phyloP scores from a whole-genome alignment of 2,797 vertebrate genomes.

The Pitangus sulphuratus region DNA sequence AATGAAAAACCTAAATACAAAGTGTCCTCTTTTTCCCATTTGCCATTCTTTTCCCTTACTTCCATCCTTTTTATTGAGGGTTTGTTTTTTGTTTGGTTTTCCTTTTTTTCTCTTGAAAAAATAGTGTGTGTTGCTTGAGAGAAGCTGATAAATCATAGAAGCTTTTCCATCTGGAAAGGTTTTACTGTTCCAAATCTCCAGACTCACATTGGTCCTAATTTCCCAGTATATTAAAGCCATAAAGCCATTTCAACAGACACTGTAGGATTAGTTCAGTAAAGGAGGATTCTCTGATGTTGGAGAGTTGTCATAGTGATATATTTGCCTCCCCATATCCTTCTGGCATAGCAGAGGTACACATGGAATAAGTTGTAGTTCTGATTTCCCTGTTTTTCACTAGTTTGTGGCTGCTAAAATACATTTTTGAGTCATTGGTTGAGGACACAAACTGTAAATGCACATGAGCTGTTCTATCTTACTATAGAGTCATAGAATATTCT shows the following conservation, averaged over 20 bases:
- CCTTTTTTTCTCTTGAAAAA: background rate
- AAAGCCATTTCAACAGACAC: background rate
- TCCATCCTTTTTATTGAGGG: fast-evolving
- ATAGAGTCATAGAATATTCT: background rate
- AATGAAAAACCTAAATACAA: background rate
- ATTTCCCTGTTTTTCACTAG: background rate
- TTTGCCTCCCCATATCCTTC: background rate
- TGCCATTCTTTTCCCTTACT: background rate
- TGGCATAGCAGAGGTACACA: background rate
- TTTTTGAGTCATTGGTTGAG: background rate
- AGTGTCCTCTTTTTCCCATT: fast-evolving
- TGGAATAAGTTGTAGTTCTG: background rate
- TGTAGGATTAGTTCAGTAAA: background rate
- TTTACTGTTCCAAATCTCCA: slow-evolving; percentile 24
- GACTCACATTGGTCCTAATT: background rate
- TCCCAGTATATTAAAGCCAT: background rate
- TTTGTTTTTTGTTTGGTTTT: background rate
- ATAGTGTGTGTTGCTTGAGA: background rate
- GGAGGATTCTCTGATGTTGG: background rate
- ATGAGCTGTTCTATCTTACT: background rate
- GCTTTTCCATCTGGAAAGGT: background rate
- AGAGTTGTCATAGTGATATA: background rate
- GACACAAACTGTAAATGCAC: background rate
- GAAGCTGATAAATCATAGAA: background rate
- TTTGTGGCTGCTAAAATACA: background rate